phyloP scores from a whole-genome alignment of 2,888 invertebrate genomes.

The Drosophila kuntzei region DNA sequence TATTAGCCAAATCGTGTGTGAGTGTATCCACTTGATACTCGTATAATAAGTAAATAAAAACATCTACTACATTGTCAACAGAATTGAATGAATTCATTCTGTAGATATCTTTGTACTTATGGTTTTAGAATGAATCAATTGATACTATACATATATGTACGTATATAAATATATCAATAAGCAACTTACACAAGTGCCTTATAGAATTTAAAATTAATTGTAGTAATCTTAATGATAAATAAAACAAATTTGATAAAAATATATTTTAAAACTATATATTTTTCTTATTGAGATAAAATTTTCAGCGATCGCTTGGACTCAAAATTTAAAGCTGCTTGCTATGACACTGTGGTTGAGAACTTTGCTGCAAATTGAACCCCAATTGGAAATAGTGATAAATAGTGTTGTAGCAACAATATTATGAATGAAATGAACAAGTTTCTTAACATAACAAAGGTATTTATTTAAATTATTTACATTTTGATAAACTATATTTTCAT shows the following conservation, averaged over 20 bases:
- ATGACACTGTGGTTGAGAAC: slow-evolving; percentile 34
- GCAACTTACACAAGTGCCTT: slow-evolving; percentile 41
- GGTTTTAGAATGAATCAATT: slow-evolving; percentile 15
- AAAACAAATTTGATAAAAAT: slow-evolving; percentile 4
- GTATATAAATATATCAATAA: neutral
- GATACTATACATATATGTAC: neutral
- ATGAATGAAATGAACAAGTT: neutral
- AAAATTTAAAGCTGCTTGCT: slow-evolving; percentile 32
- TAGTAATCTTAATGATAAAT: slow-evolving; percentile 7
- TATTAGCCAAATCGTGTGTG: slow-evolving; percentile 35
- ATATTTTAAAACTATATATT: neutral
- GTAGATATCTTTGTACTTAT: slow-evolving; percentile 15
- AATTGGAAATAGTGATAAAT: neutral
- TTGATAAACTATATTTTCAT: slow-evolving; percentile 4
- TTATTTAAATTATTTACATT: slow-evolving; percentile 10
- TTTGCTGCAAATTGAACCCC: slow-evolving; percentile 12
- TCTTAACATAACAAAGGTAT: slow-evolving; percentile 15
- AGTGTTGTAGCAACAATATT: too few species aligned
- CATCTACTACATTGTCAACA: slow-evolving; percentile 42
- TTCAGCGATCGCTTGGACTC: neutral
- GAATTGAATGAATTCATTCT: slow-evolving; percentile 18
- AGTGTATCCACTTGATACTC: slow-evolving; percentile 22
- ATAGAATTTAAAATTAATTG: slow-evolving; percentile 6
- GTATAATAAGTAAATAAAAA: slow-evolving; percentile 38
- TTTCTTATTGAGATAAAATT: neutral